phyloP scores from a whole-genome alignment of 1,140 invertebrate genomes.

The Bombus superbus region DNA sequence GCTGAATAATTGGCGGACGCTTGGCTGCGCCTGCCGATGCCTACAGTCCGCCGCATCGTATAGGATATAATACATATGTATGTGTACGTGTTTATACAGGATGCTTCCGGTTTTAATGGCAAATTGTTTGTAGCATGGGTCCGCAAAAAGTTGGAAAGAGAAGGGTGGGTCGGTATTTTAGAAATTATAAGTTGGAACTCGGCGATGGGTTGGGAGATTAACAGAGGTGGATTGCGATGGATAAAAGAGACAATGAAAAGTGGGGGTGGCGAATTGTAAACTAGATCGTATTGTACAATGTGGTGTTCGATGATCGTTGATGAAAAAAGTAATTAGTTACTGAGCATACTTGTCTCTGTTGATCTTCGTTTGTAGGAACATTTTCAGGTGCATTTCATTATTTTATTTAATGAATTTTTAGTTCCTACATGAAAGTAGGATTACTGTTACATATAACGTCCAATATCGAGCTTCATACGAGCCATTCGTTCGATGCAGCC shows the following conservation, averaged over 20 bases:
- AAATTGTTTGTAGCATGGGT: not conserved
- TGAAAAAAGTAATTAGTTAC: not conserved
- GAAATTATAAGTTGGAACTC: not conserved
- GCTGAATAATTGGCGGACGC: slow-evolving; percentile 80
- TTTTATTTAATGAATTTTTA: not conserved
- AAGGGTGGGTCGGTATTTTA: not conserved
- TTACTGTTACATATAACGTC: not conserved
- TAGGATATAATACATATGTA: slow-evolving; percentile 39
- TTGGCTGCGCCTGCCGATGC: slow-evolving; percentile 66
- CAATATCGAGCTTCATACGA: not conserved
- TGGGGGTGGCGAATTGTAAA: not conserved
- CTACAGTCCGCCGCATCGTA: slow-evolving; percentile 35
- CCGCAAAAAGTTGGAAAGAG: too few relatives aligned
- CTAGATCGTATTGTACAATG: not conserved
- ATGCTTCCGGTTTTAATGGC: not conserved
- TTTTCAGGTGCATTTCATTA: not conserved
- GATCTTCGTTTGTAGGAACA: not conserved
- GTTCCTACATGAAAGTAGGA: not conserved
- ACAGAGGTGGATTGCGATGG: not conserved
- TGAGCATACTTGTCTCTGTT: not conserved
- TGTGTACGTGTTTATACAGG: slow-evolving; percentile 5
- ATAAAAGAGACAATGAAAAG: not conserved
- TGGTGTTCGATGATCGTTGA: not conserved
- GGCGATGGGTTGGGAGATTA: not conserved
- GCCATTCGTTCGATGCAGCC: not conserved